Conservation (phyloP, 2,797 vertebrate species). For the Gastrophryne carolinensis region DNA sequence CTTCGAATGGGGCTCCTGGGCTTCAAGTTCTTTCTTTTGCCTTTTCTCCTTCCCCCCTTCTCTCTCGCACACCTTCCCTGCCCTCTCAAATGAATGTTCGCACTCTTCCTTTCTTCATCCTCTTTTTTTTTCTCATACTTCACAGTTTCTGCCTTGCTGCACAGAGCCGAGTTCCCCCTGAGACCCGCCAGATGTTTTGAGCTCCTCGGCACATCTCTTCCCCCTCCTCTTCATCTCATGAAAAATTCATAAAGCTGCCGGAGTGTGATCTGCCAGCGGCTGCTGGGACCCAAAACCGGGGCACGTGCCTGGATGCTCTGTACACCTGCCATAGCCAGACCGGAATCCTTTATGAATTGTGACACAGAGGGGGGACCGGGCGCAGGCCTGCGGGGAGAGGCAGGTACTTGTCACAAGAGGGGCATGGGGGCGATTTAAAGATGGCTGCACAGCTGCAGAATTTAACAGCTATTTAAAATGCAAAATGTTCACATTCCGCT, state of each 20-base stretch:
- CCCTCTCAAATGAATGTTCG: background rate
- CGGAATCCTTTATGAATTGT: constrained; percentile 30
- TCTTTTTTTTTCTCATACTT: constrained; percentile 34
- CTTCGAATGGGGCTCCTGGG: too few relatives aligned
- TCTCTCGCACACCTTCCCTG: background rate
- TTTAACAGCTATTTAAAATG: constrained; percentile 28
- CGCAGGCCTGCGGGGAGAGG: background rate
- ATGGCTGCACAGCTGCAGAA: constrained; percentile 32
- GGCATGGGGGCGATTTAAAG: background rate
- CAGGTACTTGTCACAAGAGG: background rate
- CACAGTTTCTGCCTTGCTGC: constrained; percentile 36
- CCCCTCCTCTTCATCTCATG: constrained; percentile 20
- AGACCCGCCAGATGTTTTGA: constrained; percentile 29
- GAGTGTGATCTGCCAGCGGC: constrained; percentile 44
- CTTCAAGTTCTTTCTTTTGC: too few relatives aligned
- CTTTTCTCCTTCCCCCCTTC: background rate
- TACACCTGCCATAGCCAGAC: constrained; percentile 43
- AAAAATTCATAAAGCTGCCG: constrained; percentile 44
- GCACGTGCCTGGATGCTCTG: constrained; percentile 36
- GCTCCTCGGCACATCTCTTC: constrained; percentile 18
- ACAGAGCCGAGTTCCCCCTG: constrained; percentile 25
- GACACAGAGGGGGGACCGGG: constrained; percentile 4
- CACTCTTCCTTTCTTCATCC: constrained; percentile 20
- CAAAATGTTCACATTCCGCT: constrained; percentile 26
- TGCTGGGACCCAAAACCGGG: constrained; percentile 43